Conservation (phyloP, 2,797 vertebrate species). For the Platalea minor region DNA sequence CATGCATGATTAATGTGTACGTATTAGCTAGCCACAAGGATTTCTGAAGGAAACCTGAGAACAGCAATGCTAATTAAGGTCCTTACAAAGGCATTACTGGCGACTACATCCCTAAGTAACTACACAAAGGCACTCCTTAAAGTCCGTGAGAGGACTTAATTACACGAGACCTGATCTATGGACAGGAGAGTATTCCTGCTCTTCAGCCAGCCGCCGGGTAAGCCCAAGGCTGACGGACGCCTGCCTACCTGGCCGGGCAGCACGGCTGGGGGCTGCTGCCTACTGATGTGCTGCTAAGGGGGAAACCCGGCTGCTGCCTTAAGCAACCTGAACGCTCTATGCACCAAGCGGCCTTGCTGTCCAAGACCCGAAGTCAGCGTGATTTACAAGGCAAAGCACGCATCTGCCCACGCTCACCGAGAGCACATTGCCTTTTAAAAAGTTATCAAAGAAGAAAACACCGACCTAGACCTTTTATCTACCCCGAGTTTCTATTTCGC, state of each 20-base stretch:
- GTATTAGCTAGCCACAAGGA: rapidly evolving
- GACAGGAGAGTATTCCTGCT: not conserved
- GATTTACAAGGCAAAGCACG: not conserved
- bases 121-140: too few relatives aligned
- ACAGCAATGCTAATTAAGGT: not conserved
- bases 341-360: rapidly evolving
- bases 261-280: rapidly evolving
- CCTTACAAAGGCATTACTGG: not conserved
- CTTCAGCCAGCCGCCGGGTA: not conserved
- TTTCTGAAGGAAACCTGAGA: not conserved
- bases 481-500: rapidly evolving
- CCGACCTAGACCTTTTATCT: rapidly evolving
- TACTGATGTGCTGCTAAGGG: too few relatives aligned
- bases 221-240: not conserved
- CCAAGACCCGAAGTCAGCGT: rapidly evolving
- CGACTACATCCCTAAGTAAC: not conserved
- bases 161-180: too few relatives aligned
- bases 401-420: rapidly evolving
- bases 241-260: not conserved
- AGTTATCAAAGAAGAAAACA: too few relatives aligned
- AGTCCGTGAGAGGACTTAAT: rapidly evolving
- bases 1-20: rapidly evolving
- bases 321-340: rapidly evolving
- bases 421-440: rapidly evolving
- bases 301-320: too few relatives aligned